Conservation (phyloP, 2,113 vertebrate species). For the Synodontis membranacea region DNA sequence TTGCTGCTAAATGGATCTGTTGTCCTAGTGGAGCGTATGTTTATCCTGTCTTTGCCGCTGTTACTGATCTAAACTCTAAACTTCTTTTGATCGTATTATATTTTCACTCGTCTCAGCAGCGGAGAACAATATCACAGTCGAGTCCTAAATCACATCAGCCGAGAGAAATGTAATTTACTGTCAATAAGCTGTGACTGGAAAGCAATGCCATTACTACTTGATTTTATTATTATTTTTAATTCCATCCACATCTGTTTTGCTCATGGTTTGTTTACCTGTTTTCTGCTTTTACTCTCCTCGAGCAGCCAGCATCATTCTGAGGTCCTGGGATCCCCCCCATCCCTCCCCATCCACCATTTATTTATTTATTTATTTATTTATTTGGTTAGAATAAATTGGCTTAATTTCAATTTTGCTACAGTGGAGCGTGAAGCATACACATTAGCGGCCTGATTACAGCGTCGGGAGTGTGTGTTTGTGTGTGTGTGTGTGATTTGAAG, state of each 20-base stretch:
- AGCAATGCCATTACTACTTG: not conserved
- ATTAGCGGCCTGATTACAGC: constrained; percentile 74
- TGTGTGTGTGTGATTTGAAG: constrained; percentile 10
- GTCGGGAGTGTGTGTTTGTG: constrained; percentile 26
- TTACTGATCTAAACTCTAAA: not conserved
- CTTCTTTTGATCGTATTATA: not conserved
- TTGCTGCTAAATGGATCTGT: not conserved
- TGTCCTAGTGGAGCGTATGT: not conserved
- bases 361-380: constrained; percentile 27
- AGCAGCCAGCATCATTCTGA: not conserved
- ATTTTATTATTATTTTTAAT: not conserved
- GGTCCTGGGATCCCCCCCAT: not conserved
- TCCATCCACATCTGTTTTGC: constrained; percentile 20
- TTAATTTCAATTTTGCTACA: constrained; percentile 73
- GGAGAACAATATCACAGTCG: constrained; percentile 35
- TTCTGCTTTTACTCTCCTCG: not conserved
- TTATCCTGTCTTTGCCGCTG: not conserved
- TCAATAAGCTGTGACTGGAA: constrained; percentile 29
- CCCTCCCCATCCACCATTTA: not conserved
- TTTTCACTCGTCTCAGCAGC: constrained; percentile 5
- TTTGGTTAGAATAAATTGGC: constrained; percentile 64
- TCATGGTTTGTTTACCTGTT: constrained; percentile 14
- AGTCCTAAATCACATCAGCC: constrained; percentile 30
- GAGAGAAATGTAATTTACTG: constrained; percentile 29
- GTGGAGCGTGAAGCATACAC: constrained; percentile 71